phyloP scores from a whole-genome alignment of 2,113 vertebrate species.

The Bos indicus region DNA sequence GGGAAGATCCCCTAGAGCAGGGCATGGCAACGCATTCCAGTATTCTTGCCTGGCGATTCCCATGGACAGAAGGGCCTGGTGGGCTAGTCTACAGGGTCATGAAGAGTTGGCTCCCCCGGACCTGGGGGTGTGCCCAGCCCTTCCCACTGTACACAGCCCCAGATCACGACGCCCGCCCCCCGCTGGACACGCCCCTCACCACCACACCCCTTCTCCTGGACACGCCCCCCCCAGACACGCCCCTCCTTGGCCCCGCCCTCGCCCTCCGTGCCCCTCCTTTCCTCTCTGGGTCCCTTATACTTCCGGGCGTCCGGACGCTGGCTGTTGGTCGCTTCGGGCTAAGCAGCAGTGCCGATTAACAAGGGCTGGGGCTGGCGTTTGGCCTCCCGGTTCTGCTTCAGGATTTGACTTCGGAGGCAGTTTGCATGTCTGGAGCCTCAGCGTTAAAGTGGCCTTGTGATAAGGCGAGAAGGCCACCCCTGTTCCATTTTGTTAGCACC shows the following conservation, averaged over 20 bases:
- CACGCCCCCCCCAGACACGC: neutral
- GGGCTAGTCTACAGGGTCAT: neutral
- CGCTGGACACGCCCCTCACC: too few species aligned
- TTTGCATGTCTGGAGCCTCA: neutral
- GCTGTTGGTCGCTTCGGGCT: neutral
- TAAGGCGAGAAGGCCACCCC: neutral
- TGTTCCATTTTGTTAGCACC: neutral
- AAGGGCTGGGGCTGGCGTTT: neutral
- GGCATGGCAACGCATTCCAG: neutral
- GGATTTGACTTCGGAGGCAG: neutral
- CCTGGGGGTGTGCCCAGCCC: neutral
- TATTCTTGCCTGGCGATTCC: neutral
- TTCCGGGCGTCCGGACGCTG: neutral
- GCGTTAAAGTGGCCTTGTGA: too few species aligned
- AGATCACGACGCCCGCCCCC: rapidly evolving
- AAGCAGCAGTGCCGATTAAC: too few species aligned
- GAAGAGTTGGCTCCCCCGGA: neutral
- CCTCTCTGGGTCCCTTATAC: too few species aligned
- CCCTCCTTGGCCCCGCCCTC: neutral
- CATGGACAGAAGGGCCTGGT: neutral
- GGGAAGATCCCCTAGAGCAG: neutral
- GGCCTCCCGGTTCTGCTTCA: neutral
- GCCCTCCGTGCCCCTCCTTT: rapidly evolving
- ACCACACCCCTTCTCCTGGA: neutral
- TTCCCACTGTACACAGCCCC: neutral